Percentiles rank a stretch among this genome's conserved stretches.
Conservation (phyloP, 2,113 vertebrate genomes). For the Ammodytes dubius region DNA sequence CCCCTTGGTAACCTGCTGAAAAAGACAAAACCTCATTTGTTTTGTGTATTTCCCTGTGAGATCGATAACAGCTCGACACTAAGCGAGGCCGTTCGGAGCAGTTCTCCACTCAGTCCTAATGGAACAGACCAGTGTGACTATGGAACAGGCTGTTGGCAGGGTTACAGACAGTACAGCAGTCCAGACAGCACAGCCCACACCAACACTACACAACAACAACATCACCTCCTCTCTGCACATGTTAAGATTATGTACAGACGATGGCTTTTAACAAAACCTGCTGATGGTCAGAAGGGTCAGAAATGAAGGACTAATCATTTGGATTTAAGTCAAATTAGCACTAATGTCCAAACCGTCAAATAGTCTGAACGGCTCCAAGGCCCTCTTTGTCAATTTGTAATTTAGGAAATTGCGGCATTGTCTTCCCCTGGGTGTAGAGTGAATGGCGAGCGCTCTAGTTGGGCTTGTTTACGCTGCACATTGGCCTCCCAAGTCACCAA, state of each 20-base stretch:
- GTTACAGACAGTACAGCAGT: not conserved
- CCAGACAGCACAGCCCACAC: conserved; percentile 6
- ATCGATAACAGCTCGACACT: conserved; percentile 67
- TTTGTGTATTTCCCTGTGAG: conserved; percentile 44
- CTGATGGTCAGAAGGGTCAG: conserved; percentile 32
- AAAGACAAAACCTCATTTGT: conserved; percentile 71
- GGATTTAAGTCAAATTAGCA: conserved; percentile 71
- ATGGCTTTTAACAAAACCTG: conserved; percentile 30
- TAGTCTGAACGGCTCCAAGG: conserved; percentile 32
- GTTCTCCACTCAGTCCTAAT: conserved; percentile 49
- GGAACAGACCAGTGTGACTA: conserved; percentile 12
- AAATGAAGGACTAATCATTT: conserved; percentile 54
- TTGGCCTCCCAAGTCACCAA: conserved; percentile 58
- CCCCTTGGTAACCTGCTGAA: conserved; percentile 58
- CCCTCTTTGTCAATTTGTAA: conserved; percentile 80
- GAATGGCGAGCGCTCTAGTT: conserved; percentile 34
- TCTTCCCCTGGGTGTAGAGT: conserved; percentile 65
- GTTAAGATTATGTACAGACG: no score
- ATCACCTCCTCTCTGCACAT: conserved; percentile 9
- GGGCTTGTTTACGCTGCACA: conserved; percentile 76
- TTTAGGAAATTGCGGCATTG: conserved; percentile 77
- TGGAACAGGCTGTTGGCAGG: conserved; percentile 7
- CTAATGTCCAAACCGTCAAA: conserved; percentile 47
- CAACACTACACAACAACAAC: conserved; percentile 3
- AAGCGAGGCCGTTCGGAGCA: conserved; percentile 55